Base-by-base conservation (phyloP, 92 coral and sea anemone genomes). In the Plumapathes pennacea region DNA sequence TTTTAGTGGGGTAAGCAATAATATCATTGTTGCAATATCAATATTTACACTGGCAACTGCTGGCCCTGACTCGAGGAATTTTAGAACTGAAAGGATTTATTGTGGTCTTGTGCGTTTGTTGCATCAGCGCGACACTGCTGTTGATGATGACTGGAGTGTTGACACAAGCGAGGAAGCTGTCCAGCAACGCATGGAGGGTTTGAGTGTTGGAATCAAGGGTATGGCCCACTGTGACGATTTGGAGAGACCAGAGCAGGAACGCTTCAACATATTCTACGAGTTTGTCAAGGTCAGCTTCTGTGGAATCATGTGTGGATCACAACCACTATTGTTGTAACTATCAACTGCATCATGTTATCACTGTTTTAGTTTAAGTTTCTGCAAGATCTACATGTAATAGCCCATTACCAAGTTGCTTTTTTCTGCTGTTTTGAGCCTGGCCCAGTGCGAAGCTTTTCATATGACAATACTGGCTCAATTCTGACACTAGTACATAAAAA, bases 151-250 rank as follows among this genome's bases (percentile, higher is more conserved):
- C 44, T 94, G 99, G 99, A 74, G 90, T 68, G 99, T 84, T 14
- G 99, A 94, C 57, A 94, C 99, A 3, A 94, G 96, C 59, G 96
- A 88, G 5, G 96, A 84, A 24, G 99, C 99, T 20, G 99, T 94
- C 32, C 83, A 81, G 46, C 61, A 46, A 36, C 72, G 99, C 45
- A 68, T 94, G 95, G 84, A 86, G 22, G 83, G 83, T 42, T 73
- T 94, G 26, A 76, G 89, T 8, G 71, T 89, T 26, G 88, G 99
- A 8, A 89, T 86, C 64, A 85, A 84, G 67, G 96, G 96, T 24
- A 32, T 94, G 67, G 85, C 99, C 48, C 63, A 88, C 78, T 84
- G 72, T 38, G 86, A 84, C 26, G 99, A 94, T 24, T 55, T 80
- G 32, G 96, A 94, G 75, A 69, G 80, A 33, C 64, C 99, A 7